A percentile compares a stretch with the other conserved stretches of the same genome.
Evolutionary conservation across 2,113 vertebrate species (phyloP).

Genomic region (Phalacrocorax aristotelis): DNA sequence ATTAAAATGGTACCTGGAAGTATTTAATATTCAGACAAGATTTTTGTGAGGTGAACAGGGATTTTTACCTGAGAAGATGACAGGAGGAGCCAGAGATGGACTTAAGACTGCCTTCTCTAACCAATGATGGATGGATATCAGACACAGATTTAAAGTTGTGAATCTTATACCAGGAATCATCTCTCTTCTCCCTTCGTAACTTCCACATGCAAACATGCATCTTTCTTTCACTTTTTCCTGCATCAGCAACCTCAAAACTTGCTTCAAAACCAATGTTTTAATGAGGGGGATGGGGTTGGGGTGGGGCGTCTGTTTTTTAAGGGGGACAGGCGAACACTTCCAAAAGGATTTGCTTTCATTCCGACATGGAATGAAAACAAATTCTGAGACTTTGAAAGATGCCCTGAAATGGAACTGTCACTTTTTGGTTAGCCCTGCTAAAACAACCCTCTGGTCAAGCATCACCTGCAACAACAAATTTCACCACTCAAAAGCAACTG

Average conservation of each 20-base stretch:
- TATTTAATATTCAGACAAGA: background rate
- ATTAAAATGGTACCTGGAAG: background rate
- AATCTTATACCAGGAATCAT: background rate
- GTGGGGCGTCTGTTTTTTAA: background rate
- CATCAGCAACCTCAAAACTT: background rate
- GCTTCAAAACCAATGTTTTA: background rate
- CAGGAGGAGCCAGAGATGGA: background rate
- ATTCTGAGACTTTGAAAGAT: background rate
- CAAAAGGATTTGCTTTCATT: background rate
- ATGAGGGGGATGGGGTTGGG: background rate
- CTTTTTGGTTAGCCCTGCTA: background rate
- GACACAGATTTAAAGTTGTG: background rate
- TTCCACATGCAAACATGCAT: background rate
- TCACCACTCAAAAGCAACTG: background rate
- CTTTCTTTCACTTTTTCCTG: background rate
- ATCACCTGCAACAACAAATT: background rate
- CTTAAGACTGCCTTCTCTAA: background rate
- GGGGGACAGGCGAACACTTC: background rate
- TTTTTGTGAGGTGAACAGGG: background rate
- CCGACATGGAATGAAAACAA: background rate
- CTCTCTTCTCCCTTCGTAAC: background rate
- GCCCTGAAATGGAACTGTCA: background rate
- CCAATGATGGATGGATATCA: background rate
- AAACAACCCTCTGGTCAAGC: background rate
- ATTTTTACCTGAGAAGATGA: background rate